Percentiles rank a stretch among this genome's conserved stretches.
Conservation (phyloP, 30 jellyfish, hydroid and myxozoan genomes). For the Aurelia aurita complex sp. Pacific region DNA sequence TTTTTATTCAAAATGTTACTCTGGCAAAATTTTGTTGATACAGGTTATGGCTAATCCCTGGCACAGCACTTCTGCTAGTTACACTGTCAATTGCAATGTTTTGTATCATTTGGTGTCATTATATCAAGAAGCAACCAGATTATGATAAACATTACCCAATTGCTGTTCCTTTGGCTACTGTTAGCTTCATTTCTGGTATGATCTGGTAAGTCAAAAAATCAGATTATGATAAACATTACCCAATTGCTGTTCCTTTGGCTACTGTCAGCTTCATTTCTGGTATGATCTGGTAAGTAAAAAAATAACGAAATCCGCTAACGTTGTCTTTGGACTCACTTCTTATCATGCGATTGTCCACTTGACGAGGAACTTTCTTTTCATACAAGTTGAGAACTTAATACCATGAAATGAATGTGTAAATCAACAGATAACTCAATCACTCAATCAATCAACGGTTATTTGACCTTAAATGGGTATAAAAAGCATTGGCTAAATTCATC, state of each 20-base stretch:
- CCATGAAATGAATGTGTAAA: too few relatives aligned
- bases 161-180: slow-evolving; percentile 83
- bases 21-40: neutral
- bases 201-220: slow-evolving; percentile 24
- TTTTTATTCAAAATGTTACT: too few relatives aligned
- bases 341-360: too few relatives aligned
- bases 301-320: neutral
- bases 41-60: slow-evolving; percentile 80
- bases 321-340: too few relatives aligned
- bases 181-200: slow-evolving; percentile 83
- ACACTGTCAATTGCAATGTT: slow-evolving; percentile 51
- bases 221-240: slow-evolving; percentile 85
- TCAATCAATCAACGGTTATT: too few relatives aligned
- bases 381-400: too few relatives aligned
- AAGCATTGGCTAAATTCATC: too few relatives aligned
- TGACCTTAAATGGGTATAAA: too few relatives aligned
- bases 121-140: slow-evolving; percentile 73
- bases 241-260: slow-evolving; percentile 82
- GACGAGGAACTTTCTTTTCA: too few relatives aligned
- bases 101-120: slow-evolving; percentile 81
- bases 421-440: too few relatives aligned
- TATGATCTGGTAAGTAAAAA: slow-evolving; percentile 47
- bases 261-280: slow-evolving; percentile 78
- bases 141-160: slow-evolving; percentile 82
- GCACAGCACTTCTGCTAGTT: slow-evolving; percentile 44